phyloP scores from a whole-genome alignment of 1,140 invertebrate species.

The Eriocheir sinensis region DNA sequence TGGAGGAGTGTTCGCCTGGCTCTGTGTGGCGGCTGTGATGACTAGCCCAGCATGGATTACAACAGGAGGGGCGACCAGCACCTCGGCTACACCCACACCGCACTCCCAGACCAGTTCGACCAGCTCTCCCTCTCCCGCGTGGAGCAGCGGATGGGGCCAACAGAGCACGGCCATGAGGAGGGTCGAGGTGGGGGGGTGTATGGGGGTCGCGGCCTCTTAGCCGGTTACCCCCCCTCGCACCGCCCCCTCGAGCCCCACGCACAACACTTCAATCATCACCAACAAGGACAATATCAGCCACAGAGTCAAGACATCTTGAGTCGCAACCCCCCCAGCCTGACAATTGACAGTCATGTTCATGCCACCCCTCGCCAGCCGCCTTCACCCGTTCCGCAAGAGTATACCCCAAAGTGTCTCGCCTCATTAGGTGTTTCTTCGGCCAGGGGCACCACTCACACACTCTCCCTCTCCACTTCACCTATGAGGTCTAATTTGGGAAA shows the following conservation, averaged over 20 bases:
- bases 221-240: neutral
- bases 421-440: constrained; percentile 16
- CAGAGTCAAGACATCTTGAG: constrained; percentile 4
- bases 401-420: neutral
- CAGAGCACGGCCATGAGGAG: neutral
- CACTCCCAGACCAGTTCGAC: constrained; percentile 45
- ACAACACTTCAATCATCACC: neutral
- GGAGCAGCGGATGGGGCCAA: constrained; percentile 8
- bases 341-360: neutral
- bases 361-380: neutral
- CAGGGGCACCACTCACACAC: constrained; percentile 26
- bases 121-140: constrained; percentile 57
- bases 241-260: neutral
- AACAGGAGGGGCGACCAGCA: constrained; percentile 64
- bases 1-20: too few species aligned
- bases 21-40: neutral
- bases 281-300: neutral
- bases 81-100: constrained; percentile 55
- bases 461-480: constrained; percentile 60
- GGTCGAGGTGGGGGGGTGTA: neutral
- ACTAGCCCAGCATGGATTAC: constrained; percentile 52
- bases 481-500: constrained; percentile 44
- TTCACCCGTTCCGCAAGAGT: neutral
- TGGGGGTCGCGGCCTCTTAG: neutral
- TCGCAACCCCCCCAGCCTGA: neutral